Evolutionary conservation across 2,797 vertebrate species (phyloP), one percentile per base, ranked within the genome.

Genomic region (Trachops cirrhosus): DNA sequence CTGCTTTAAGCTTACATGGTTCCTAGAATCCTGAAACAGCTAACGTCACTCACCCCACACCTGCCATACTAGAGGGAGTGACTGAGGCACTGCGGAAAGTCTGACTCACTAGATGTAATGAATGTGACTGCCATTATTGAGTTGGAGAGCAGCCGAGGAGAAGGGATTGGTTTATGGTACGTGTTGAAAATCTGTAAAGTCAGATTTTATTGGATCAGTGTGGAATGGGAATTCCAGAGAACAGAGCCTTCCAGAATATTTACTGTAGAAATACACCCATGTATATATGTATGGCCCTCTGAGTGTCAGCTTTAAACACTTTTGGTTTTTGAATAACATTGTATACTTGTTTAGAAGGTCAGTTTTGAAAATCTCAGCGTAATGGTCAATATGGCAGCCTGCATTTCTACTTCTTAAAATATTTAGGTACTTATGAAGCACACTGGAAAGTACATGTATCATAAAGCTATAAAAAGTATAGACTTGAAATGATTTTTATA

Each of bases 161-260:
- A 92, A 97, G 89, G 95, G 83, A 93, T 96, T 14, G 48, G 86
- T 96, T 97, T 96, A 96, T 96, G 96, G 97, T 96, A 96, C 21
- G 75, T 96, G 96, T 95, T 97, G 97, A 96, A 97, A 97, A 97
- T 97, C 96, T 95, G 93, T 97, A 91, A 97, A 97, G 96, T 97
- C 95, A 95, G 88, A 80, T 97, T 97, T 97, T 97, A 97, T 96
- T 96, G 96, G 93, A 96, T 97, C 79, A 83, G 70, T 80, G 84
- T 94, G 94, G 79, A 97, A 97, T 97, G 95, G 95, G 95, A 96
- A 97, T 97, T 96, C 96, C 96, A 97, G 96, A 97, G 95, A 95
- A 80, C 52, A 80, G 64, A 86, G 75, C 70, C 95, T 95, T 92
- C 83, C 80, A 96, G 95, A 95, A 89, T 85, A 94, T 86, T 93